These are phyloP conservation scores for Propithecus deckenii DNA, from an alignment of 2,797 vertebrate species.

Conservation along the genomic window DNA sequence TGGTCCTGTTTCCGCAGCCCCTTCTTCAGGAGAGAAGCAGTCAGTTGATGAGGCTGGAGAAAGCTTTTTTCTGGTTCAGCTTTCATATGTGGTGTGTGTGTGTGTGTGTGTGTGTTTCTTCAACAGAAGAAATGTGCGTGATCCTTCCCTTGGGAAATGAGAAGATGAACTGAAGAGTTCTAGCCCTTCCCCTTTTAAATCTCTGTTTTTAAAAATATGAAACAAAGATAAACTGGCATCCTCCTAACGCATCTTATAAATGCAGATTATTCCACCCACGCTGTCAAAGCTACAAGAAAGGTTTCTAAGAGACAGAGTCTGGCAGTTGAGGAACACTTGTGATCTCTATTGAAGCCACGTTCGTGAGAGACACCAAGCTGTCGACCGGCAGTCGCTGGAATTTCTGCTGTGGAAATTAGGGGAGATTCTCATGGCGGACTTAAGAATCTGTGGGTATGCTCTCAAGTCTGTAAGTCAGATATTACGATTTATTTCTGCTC, in stretches of 20 bases:
- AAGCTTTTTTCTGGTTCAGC: background rate
- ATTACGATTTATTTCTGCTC: background rate
- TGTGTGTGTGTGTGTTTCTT: background rate
- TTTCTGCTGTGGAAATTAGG: background rate
- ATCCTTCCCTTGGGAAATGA: background rate
- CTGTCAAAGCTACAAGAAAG: background rate
- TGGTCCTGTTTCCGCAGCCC: background rate
- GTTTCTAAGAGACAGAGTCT: background rate
- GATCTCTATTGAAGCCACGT: background rate
- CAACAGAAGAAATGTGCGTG: background rate
- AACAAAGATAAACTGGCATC: background rate
- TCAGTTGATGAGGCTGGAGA: background rate
- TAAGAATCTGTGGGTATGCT: background rate
- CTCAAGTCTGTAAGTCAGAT: background rate
- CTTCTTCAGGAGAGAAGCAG: background rate
- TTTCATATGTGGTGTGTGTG: background rate
- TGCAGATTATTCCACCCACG: background rate
- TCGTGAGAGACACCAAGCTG: background rate
- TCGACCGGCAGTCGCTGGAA: background rate
- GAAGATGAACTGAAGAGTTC: background rate
- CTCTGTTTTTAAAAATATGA: background rate
- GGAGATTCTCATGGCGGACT: background rate
- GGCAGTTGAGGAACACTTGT: background rate
- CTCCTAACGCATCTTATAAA: background rate
- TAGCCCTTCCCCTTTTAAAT: background rate